Base-by-base conservation (phyloP, 2,888 invertebrate genomes). In the Crematogaster levior region DNA sequence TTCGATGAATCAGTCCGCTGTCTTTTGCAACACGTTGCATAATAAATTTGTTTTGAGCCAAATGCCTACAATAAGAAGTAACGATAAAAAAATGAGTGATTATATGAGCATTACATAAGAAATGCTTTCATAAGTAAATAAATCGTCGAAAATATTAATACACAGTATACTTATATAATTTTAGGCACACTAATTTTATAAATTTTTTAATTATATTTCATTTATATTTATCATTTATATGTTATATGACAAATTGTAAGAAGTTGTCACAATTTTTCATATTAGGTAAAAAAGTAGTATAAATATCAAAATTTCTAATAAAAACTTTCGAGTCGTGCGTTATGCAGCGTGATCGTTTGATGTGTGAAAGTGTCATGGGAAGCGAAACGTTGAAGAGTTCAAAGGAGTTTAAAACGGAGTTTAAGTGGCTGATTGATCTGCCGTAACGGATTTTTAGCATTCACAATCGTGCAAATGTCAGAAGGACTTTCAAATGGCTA, bases 1-100 rank as follows among this genome's bases (percentile, higher is more conserved):
- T 70, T 46, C 60, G 77, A 80, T 87, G 85, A 85, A 83, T 86
- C 86, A 87, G 46, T 40, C 43, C n/a, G 12, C n/a, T 37, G 68
- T 12, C 56, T 51, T 85, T 77, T 27, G 5, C 15, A 3, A 10
- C n/a, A 43, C 37, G 51, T 56, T 34, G 21, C 68, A 53, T 40
- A 30, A 15, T 27, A 84, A 77, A 60, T 68, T n/a, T 27, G 30
- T 9, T 10, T 18, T 34, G 34, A 34, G n/a, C n/a, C n/a, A 10
- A 12, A 5, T 21, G 40, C 18, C 21, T 18, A 68, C 77, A 43
- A 40, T 58, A 46, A 77, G 51, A 46, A 24, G 24, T 46, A 48
- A 46, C 9, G 30, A n/a, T 46, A 56, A 56, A 72, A 53, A 73
- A 70, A 48, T 48, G n/a, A 80, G 27, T 56, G 65, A 72, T 53